A percentile compares a stretch with the other conserved stretches of the same genome.
Evolutionary conservation across 2,797 vertebrate genomes (phyloP).

Genomic region (Falco berigora): DNA sequence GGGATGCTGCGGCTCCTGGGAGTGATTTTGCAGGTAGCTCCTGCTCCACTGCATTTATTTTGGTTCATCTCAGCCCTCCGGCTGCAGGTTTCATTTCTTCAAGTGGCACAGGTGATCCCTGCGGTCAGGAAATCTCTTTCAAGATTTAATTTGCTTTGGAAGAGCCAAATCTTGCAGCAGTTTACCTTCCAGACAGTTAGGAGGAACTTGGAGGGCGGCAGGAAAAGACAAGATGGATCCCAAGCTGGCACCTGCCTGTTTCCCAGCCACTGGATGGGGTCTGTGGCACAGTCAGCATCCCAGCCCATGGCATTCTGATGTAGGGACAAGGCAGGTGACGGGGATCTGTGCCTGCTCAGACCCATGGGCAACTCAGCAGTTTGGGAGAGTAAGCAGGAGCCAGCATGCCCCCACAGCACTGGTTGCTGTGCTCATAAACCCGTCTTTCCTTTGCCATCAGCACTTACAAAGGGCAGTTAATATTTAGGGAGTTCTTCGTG

Average conservation of each 20-base stretch:
- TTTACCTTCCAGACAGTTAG: background rate
- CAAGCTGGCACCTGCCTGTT: background rate
- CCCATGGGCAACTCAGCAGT: background rate
- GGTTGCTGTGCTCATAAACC: background rate
- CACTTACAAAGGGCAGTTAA: background rate
- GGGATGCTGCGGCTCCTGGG: background rate
- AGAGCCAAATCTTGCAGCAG: background rate
- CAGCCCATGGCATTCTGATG: fast-evolving
- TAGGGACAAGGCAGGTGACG: background rate
- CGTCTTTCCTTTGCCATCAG: background rate
- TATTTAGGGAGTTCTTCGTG: background rate
- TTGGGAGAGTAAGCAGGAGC: background rate
- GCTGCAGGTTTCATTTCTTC: background rate
- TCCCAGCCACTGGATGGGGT: background rate
- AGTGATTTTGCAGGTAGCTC: background rate
- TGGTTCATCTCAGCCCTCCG: background rate
- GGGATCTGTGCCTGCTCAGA: background rate
- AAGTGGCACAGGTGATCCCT: background rate
- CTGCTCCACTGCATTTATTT: background rate
- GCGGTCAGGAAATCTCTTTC: background rate
- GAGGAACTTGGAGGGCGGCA: background rate
- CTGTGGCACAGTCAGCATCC: background rate
- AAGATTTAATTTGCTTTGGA: background rate
- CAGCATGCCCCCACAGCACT: background rate
- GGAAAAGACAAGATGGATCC: background rate